Conservation (phyloP, 2,797 vertebrate genomes). For the Phrynocephalus vlangalii region DNA sequence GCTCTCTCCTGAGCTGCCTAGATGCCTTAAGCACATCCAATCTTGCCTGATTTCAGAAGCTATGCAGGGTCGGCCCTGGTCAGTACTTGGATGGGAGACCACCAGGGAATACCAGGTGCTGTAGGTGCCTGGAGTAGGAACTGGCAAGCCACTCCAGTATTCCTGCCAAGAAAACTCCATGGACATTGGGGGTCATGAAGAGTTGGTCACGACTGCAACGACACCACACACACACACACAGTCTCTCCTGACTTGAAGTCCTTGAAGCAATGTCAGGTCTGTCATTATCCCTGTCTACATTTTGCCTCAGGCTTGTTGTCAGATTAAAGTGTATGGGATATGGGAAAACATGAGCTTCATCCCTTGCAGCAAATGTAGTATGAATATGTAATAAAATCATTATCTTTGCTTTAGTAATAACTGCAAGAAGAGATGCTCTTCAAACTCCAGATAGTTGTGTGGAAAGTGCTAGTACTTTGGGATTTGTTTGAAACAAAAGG, state of each 20-base stretch:
- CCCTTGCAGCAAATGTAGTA: not conserved
- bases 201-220: no score
- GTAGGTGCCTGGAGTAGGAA: no score
- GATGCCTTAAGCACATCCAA: no score
- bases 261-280: not conserved
- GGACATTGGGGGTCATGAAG: no score
- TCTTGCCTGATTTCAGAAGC: no score
- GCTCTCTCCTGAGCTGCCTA: no score
- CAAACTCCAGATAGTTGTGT: not conserved
- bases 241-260: not conserved
- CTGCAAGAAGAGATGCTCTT: conserved; percentile 1
- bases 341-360: not conserved
- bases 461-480: not conserved
- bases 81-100: no score
- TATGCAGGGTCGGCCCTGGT: no score
- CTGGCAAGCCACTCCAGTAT: no score
- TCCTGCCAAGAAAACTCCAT: no score
- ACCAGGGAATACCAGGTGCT: no score
- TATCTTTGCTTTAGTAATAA: not conserved
- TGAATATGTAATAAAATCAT: not conserved
- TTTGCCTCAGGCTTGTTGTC: not conserved
- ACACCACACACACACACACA: not conserved
- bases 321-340: not conserved
- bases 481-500: not conserved
- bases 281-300: not conserved